A percentile compares a stretch with the other conserved stretches of the same genome.
phyloP scores from a whole-genome alignment of 2,113 vertebrate genomes.

The Aegithalos caudatus region DNA sequence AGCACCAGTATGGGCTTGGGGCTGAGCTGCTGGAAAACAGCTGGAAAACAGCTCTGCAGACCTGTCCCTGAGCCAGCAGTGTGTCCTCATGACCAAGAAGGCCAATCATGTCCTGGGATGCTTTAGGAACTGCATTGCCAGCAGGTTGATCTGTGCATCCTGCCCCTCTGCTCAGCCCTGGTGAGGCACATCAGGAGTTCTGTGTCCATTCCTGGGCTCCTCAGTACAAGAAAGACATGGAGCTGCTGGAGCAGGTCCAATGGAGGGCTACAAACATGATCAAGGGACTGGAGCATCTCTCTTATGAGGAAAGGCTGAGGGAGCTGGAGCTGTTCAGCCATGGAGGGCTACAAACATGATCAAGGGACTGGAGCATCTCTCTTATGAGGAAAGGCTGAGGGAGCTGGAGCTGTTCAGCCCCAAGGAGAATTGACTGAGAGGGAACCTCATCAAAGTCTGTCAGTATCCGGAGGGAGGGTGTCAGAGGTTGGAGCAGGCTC shows the following conservation, averaged over 20 bases:
- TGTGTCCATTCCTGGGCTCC: not conserved
- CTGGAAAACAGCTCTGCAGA: not conserved
- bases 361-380: not conserved
- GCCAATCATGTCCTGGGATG: not conserved
- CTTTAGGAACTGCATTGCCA: not conserved
- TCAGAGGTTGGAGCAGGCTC: not conserved
- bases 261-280: not conserved
- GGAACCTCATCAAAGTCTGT: not conserved
- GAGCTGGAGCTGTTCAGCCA: not conserved
- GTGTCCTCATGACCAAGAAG: not conserved
- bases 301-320: not conserved
- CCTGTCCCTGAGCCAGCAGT: not conserved
- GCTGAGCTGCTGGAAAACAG: not conserved
- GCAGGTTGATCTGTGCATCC: too few species aligned
- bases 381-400: not conserved
- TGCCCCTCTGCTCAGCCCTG: not conserved
- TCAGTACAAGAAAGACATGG: not conserved
- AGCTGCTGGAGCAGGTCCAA: not conserved
- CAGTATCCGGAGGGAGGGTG: not conserved
- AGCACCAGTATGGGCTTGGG: not conserved
- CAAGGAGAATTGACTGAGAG: not conserved
- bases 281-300: not conserved
- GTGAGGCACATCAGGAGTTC: not conserved
- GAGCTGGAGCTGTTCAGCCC: not conserved
- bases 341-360: not conserved